phyloP scores from a whole-genome alignment of 2,888 invertebrate genomes.

The Prionchulus punctatus region DNA sequence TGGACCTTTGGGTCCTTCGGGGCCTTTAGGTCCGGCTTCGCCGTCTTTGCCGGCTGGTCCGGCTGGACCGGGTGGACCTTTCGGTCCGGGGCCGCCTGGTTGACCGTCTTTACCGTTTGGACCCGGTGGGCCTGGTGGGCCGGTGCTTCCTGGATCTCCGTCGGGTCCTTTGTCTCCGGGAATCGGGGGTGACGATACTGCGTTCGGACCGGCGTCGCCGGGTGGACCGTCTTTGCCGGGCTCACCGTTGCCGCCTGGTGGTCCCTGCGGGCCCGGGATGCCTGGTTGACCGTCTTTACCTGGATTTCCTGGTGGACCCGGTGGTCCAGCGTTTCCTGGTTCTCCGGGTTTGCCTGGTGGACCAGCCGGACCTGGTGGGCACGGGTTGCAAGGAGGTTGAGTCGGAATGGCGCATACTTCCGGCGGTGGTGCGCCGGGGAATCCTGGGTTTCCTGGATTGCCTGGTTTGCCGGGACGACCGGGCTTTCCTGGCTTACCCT shows the following conservation, averaged over 20 bases:
- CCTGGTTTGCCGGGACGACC: slow-evolving; percentile 10
- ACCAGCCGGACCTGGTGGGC: slow-evolving; percentile 11
- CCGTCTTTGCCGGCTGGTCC: slow-evolving; percentile 11
- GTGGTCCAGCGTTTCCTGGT: slow-evolving; percentile 8
- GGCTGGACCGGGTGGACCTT: slow-evolving; percentile 6
- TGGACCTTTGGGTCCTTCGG: slow-evolving; percentile 5
- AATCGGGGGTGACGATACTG: not conserved
- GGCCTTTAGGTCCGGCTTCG: slow-evolving; percentile 5
- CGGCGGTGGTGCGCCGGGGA: not conserved
- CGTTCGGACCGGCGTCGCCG: slow-evolving; percentile 5
- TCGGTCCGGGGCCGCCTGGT: slow-evolving; percentile 4
- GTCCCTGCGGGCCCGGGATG: slow-evolving; percentile 12
- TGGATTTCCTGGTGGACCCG: slow-evolving; percentile 6
- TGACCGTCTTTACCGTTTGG: not conserved
- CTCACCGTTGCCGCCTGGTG: slow-evolving; percentile 9
- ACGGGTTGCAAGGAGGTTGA: slow-evolving; percentile 7
- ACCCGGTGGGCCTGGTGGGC: slow-evolving; percentile 7
- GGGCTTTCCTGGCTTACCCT: slow-evolving; percentile 25
- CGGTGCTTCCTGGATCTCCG: slow-evolving; percentile 8
- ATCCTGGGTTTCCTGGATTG: slow-evolving; percentile 10
- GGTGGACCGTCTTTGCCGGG: slow-evolving; percentile 11
- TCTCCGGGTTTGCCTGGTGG: slow-evolving; percentile 12
- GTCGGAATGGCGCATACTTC: not conserved
- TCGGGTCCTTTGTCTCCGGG: slow-evolving; percentile 9
- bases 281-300: slow-evolving; percentile 13